Percentiles rank a stretch among this genome's conserved stretches.
These are phyloP conservation scores for Mobula hypostoma DNA, from an alignment of 2,113 vertebrate genomes.

Conservation along the genomic window DNA sequence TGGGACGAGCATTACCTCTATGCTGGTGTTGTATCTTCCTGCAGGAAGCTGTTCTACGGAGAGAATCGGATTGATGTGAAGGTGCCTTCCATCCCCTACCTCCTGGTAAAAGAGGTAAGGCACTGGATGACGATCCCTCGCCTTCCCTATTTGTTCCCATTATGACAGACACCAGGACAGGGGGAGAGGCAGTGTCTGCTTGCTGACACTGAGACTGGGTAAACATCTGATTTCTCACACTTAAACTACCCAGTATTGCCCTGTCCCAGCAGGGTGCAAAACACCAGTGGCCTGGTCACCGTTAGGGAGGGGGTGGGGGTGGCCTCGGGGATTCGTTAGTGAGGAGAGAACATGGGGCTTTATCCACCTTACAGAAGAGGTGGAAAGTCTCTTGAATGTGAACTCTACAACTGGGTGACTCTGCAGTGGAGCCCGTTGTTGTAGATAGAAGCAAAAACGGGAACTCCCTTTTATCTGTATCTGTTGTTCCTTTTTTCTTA, in stretches of 20 bases:
- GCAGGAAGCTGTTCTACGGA: slow-evolving; percentile 43
- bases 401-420: too few species aligned
- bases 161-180: neutral
- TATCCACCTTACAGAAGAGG: too few species aligned
- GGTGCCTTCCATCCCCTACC: slow-evolving; percentile 44
- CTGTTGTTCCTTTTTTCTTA: neutral
- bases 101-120: slow-evolving; percentile 44
- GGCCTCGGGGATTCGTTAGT: too few species aligned
- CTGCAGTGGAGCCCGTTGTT: neutral
- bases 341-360: too few species aligned
- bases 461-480: neutral
- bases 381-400: too few species aligned
- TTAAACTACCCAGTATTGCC: neutral
- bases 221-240: too few species aligned
- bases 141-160: too few species aligned
- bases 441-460: too few species aligned
- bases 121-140: too few species aligned
- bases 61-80: slow-evolving; percentile 44
- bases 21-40: neutral
- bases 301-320: too few species aligned
- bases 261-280: too few species aligned
- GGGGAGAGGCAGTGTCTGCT: neutral
- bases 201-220: neutral
- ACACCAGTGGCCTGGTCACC: too few species aligned
- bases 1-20: neutral